Percentiles rank a stretch among this genome's conserved stretches.
Evolutionary conservation across 2,888 invertebrate species (phyloP).

Genomic region (Andricus curvator): DNA sequence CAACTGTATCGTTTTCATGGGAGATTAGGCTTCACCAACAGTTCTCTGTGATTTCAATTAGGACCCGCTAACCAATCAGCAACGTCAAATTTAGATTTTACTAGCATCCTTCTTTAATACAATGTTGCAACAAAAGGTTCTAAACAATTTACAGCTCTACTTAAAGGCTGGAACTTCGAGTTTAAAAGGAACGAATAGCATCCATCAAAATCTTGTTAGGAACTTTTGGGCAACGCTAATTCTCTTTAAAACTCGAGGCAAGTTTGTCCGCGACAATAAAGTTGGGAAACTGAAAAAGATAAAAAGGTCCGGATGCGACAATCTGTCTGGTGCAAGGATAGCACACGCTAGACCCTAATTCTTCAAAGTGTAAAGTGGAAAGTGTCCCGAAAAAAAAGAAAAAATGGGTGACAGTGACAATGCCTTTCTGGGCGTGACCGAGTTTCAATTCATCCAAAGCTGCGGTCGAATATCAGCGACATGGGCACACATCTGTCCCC

Average conservation of each 20-base stretch:
- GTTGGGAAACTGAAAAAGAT: conserved; percentile 23
- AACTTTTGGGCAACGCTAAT: conserved; percentile 22
- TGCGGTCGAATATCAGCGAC: conserved; percentile 53
- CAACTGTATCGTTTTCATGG: conserved; percentile 75
- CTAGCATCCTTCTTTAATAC: not conserved
- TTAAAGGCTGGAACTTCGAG: not conserved
- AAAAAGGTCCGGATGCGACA: conserved; percentile 41
- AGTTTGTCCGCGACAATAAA: conserved; percentile 30
- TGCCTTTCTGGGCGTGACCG: conserved; percentile 74
- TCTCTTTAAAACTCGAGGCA: conserved; percentile 38
- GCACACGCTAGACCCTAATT: conserved; percentile 40
- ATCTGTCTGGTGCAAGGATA: conserved; percentile 28
- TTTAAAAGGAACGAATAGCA: conserved; percentile 24
- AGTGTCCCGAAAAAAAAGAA: conserved; percentile 23
- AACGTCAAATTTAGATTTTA: not conserved
- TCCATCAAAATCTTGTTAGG: conserved; percentile 24
- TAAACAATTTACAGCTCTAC: not conserved
- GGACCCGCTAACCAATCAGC: conserved; percentile 40
- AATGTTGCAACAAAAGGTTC: no score
- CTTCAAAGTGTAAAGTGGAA: conserved; percentile 24
- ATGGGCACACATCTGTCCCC: conserved; percentile 70
- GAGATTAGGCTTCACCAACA: conserved; percentile 66
- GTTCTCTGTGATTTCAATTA: conserved; percentile 72
- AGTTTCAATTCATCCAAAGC: conserved; percentile 72
- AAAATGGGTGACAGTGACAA: conserved; percentile 46